Percentiles rank a stretch among this genome's conserved stretches.
Conservation (phyloP, 2,888 invertebrate genomes). For the Ethmia dodecea region DNA sequence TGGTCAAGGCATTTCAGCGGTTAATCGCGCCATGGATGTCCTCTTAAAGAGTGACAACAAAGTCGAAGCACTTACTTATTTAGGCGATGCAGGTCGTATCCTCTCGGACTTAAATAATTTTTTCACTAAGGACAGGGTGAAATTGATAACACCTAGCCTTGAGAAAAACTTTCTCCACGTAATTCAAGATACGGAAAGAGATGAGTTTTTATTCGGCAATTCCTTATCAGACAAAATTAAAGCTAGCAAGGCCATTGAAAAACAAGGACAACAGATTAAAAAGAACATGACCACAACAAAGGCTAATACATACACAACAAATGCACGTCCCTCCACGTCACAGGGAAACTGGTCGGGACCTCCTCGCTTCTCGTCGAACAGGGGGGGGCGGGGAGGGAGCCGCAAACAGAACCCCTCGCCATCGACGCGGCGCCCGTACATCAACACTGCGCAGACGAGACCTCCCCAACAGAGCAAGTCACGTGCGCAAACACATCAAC, state of each 20-base stretch:
- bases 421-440: neutral
- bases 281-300: neutral
- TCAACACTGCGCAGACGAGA: neutral
- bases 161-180: conserved; percentile 15
- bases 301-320: neutral
- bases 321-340: neutral
- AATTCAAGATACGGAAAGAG: conserved; percentile 15
- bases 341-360: conserved; percentile 24
- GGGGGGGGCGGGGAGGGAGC: conserved; percentile 16
- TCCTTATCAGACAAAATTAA: conserved; percentile 10
- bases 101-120: conserved; percentile 15
- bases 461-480: neutral
- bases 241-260: conserved; percentile 6
- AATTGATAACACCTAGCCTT: conserved; percentile 16
- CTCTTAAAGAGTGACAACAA: conserved; percentile 15
- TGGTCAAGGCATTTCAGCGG: conserved; percentile 12
- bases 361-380: conserved; percentile 13
- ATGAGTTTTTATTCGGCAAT: conserved; percentile 14
- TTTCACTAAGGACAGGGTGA: conserved; percentile 11
- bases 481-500: conserved; percentile 3
- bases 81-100: conserved; percentile 19
- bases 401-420: neutral
- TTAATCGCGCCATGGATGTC: conserved; percentile 13
- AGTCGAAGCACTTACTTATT: conserved; percentile 11
- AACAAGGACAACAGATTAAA: conserved; percentile 13